Evolutionary conservation across 1,140 invertebrate species (phyloP), one percentile per base, ranked within the genome.

Genomic region (Popillia japonica): DNA sequence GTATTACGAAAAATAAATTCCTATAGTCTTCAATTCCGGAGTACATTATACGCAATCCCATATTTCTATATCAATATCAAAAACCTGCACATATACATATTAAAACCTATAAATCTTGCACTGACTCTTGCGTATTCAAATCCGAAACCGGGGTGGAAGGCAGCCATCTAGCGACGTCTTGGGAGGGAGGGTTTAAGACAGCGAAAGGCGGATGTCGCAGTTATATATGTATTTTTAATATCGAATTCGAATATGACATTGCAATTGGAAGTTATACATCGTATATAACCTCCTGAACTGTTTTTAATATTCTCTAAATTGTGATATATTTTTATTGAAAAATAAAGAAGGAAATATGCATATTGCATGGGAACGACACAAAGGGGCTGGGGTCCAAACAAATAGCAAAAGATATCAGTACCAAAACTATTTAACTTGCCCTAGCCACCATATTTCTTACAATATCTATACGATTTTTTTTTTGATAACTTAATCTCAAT

Each of bases 211-310:
- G 61, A 20, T 64, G 61, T 64, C 61, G 22, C 61, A 22, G 61
- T 64, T 64, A 64, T 64, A 64, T 64, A 64, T 64, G 61, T 64
- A 64, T 64, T 64, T 64, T 64, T 64, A 64, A 64, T 64, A 64
- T 64, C 61, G 61, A 64, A 64, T 64, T 64, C 61, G 61, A 64
- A 64, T 64, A 27, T 11, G 61, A 64, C 61, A 64, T 64, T 20
- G 61, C 61, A 64, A 64, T 64, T 27, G 61, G 61, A 64, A 64
- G 23, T 48, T 23, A 64, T 64, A 64, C 23, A 27, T 64, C 17
- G 17, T 64, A 27, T 64, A 64, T 64, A 64, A 64, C 61, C n/a
- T 64, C 61, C 22, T 64, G 61, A 64, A 64, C 20, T 64, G 61
- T 64, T 64, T 64, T 64, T 64, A n/a, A n/a, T n/a, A n/a, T n/a